phyloP scores from a whole-genome alignment of 1,140 invertebrate genomes.

The Cheumatopsyche charites region DNA sequence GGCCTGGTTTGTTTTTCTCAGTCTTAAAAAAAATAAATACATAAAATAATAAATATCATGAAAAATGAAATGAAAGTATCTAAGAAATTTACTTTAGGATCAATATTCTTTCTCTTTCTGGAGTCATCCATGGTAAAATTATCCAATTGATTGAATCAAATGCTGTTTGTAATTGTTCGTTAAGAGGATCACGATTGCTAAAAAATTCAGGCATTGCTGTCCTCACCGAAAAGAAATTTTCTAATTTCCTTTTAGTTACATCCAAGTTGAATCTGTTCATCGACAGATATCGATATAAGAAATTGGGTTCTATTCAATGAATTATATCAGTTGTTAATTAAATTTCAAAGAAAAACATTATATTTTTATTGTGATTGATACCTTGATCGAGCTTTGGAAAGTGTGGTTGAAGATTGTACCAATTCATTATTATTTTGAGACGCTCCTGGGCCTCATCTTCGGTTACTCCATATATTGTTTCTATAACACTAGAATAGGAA shows the following conservation, averaged over 20 bases:
- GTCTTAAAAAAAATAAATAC: conserved; percentile 4
- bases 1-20: neutral
- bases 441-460: neutral
- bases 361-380: neutral
- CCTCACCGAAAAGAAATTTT: conserved; percentile 26
- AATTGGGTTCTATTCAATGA: neutral
- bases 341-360: no score
- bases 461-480: neutral
- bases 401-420: conserved; percentile 15
- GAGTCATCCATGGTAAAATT: neutral
- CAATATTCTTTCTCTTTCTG: conserved; percentile 3
- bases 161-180: neutral
- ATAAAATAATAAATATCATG: neutral
- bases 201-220: conserved; percentile 12
- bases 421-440: neutral
- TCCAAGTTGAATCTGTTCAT: conserved; percentile 9
- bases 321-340: no score
- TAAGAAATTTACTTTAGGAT: conserved; percentile 8
- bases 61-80: neutral
- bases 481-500: neutral
- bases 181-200: neutral
- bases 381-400: conserved; percentile 10
- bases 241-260: conserved; percentile 22
- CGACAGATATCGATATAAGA: neutral
- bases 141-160: neutral